phyloP scores from a whole-genome alignment of 2,888 invertebrate genomes.

The Pimpla rufipes region DNA sequence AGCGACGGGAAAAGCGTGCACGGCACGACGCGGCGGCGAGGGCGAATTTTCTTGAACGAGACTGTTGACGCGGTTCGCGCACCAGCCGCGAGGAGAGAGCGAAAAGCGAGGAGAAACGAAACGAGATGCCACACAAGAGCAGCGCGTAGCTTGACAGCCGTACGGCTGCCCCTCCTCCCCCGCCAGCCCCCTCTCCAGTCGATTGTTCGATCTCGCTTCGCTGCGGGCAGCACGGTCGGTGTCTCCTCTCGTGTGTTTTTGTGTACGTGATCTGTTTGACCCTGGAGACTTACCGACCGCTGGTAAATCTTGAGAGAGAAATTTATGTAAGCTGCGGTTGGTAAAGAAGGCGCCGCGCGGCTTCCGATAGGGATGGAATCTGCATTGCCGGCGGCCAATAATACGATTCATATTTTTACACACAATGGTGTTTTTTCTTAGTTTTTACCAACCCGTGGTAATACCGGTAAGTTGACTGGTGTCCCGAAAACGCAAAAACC shows the following conservation, averaged over 20 bases:
- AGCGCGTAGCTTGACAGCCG: conserved; percentile 70
- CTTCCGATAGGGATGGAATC: no score
- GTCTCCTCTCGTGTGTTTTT: conserved; percentile 9
- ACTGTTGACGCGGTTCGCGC: background rate
- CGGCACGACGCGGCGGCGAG: background rate
- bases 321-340: no score
- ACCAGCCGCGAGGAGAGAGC: background rate
- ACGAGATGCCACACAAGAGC: conserved; percentile 70
- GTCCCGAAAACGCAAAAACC: no score
- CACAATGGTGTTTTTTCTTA: no score
- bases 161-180: conserved; percentile 45
- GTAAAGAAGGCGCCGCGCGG: no score
- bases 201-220: conserved; percentile 33
- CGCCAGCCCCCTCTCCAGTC: background rate
- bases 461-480: no score
- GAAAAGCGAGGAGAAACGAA: conserved; percentile 60
- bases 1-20: background rate
- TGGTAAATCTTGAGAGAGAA: no score
- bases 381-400: no score
- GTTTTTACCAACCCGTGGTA: no score
- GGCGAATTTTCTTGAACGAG: conserved; percentile 1
- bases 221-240: background rate
- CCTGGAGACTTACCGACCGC: conserved; percentile 4
- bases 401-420: no score
- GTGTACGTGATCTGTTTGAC: conserved; percentile 14